Percentiles rank a stretch among this genome's conserved stretches.
These are phyloP conservation scores for Rattus rattus DNA, from an alignment of 2,113 vertebrate genomes.

Conservation along the genomic window DNA sequence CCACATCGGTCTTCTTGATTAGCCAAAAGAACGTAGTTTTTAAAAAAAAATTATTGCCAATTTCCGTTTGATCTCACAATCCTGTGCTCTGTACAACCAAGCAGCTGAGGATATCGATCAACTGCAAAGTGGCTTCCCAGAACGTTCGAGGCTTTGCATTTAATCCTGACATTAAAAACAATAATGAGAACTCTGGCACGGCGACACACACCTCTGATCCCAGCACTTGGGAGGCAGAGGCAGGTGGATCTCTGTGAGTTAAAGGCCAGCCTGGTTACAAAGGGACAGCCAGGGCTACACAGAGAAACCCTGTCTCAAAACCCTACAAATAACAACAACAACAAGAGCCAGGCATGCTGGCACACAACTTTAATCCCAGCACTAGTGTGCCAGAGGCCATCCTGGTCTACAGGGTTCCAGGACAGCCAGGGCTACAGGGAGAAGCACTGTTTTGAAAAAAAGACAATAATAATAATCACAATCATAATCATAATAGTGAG, in stretches of 20 bases:
- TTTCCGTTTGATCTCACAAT: not conserved
- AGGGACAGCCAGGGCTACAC: too few species aligned
- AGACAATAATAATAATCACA: not conserved
- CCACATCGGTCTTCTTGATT: conserved; percentile 29
- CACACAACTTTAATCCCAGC: not conserved
- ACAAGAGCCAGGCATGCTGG: not conserved
- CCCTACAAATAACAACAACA: not conserved
- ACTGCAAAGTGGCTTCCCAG: not conserved
- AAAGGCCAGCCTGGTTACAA: too few species aligned
- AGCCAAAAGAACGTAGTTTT: conserved; percentile 27
- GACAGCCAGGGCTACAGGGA: not conserved
- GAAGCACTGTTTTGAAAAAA: not conserved
- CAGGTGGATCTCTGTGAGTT: too few species aligned
- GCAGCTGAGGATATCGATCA: not conserved
- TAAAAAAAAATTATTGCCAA: not conserved
- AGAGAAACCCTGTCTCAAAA: not conserved
- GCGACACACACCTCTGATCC: too few species aligned
- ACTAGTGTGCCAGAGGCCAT: too few species aligned
- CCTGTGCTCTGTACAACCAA: not conserved
- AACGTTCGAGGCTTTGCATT: not conserved
- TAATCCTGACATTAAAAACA: not conserved
- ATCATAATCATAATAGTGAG: not conserved
- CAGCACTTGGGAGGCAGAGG: too few species aligned
- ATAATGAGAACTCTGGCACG: not conserved
- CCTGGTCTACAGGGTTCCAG: not conserved